Evolutionary conservation across 2,888 invertebrate species (phyloP).

Genomic region (Orthosia gracilis): DNA sequence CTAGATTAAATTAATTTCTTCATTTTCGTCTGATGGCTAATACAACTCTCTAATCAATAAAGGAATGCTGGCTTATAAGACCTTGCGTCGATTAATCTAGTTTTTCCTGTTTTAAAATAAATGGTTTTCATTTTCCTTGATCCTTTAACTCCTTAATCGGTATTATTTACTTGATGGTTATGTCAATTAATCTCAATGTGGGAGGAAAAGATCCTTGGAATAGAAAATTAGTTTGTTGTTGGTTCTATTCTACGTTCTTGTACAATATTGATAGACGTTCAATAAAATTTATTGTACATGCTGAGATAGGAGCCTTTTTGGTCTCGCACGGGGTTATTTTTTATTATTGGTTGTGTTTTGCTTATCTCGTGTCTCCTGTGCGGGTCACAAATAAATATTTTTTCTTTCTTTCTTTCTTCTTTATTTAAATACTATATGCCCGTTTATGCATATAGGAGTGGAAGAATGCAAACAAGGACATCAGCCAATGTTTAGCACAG

Average conservation of each 20-base stretch:
- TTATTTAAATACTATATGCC: too few relatives aligned
- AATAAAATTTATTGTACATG: too few relatives aligned
- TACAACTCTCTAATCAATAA: not conserved
- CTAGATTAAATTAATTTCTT: constrained; percentile 19
- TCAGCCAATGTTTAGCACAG: not conserved
- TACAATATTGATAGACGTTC: too few relatives aligned
- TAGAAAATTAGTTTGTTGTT: not conserved
- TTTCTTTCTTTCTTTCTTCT: too few relatives aligned
- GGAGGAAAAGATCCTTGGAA: constrained; percentile 8
- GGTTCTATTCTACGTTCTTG: too few relatives aligned
- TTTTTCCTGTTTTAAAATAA: constrained; percentile 8
- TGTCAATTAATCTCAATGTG: not conserved
- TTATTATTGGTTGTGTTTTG: too few relatives aligned
- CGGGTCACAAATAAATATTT: too few relatives aligned
- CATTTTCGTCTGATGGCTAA: not conserved
- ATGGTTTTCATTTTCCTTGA: constrained; percentile 15
- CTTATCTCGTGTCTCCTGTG: too few relatives aligned
- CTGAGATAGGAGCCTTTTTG: too few relatives aligned
- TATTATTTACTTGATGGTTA: constrained; percentile 5
- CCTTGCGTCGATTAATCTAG: not conserved
- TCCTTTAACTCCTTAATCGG: constrained; percentile 16
- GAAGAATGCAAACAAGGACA: too few relatives aligned
- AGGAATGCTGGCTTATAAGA: not conserved
- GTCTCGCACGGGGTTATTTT: too few relatives aligned
- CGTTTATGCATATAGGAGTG: too few relatives aligned